Base-by-base conservation (phyloP, 2,888 invertebrate species). In the Tachystola acroxantha region DNA sequence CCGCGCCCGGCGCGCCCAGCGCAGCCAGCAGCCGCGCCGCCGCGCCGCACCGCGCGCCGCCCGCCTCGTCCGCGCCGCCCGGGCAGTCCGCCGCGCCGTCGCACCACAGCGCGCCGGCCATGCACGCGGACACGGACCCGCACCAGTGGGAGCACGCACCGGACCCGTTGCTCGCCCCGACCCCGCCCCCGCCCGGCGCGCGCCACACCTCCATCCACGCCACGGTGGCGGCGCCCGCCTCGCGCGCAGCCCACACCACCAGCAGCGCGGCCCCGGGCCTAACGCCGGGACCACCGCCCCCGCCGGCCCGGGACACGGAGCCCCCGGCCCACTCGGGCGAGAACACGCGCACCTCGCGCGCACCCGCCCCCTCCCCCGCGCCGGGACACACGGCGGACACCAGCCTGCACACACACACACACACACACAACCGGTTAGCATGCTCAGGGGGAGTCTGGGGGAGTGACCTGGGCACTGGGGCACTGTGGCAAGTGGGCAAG, bases 171-270 rank as follows among this genome's bases (percentile, higher is more conserved):
- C 46, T 36, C 47, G 91, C 90, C 39, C 27, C 27, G 11, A 1
- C 25, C 25, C 10, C 27, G 27, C 27, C 26, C 63, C 63, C 67
- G 10, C n/a, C 13, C 28, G 10, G 12, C 13, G 38, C 34, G 37
- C 40, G 41, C 44, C 44, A 45, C 39, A 45, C 41, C 36, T 76
- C 77, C 64, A 94, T 86, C 94, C 94, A 95, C 39, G 92, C 91
- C 57, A 94, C 90, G n/a, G 91, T 91, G 32, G 94, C 93, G 34
- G 89, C 84, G 19, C 94, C 95, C n/a, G 91, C 79, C 70, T 94
- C 95, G 77, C 94, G 94, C 65, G 94, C 95, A 59, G 93, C 93
- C 49, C 94, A 94, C 80, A 94, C 94, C 38, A 95, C 91, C 51
- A 95, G 93, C 46, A 95, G 89, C n/a, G 94, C 92, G 88, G 89